These are phyloP conservation scores for Acanthoscelides obtectus DNA, from an alignment of 2,888 invertebrate genomes.

Conservation along the genomic window DNA sequence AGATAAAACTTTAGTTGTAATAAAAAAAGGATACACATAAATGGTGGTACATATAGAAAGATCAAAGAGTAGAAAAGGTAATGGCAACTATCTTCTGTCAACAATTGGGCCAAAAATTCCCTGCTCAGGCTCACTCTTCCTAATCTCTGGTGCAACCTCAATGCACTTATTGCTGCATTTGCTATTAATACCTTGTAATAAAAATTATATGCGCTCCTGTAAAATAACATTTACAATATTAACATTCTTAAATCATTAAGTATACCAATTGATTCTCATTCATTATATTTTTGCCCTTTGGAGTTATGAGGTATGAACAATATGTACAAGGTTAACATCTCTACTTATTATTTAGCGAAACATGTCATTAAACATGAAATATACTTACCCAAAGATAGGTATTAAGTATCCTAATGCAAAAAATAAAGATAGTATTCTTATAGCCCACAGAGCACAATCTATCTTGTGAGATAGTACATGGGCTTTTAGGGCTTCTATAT, in stretches of 20 bases:
- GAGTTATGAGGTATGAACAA: neutral
- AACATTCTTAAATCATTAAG: neutral
- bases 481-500: constrained; percentile 57
- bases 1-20: too few species aligned
- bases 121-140: constrained; percentile 77
- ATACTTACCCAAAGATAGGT: constrained; percentile 80
- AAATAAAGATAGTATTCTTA: constrained; percentile 76
- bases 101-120: constrained; percentile 75
- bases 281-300: neutral
- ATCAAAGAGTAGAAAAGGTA: constrained; percentile 94
- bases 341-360: neutral
- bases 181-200: constrained; percentile 90
- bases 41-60: constrained; percentile 86
- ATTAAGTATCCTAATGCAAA: constrained; percentile 81
- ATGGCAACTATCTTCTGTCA: constrained; percentile 92
- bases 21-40: constrained; percentile 85
- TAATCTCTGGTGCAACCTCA: constrained; percentile 90
- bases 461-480: constrained; percentile 80
- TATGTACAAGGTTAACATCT: neutral
- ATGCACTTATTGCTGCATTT: constrained; percentile 91
- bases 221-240: constrained; percentile 34
- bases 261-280: neutral
- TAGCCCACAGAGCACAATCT: constrained; percentile 82
- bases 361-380: neutral
- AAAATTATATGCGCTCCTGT: constrained; percentile 68